Percentiles rank a stretch among this genome's conserved stretches.
These are phyloP conservation scores for Sericinus montela DNA, from an alignment of 2,888 invertebrate genomes.

Conservation along the genomic window DNA sequence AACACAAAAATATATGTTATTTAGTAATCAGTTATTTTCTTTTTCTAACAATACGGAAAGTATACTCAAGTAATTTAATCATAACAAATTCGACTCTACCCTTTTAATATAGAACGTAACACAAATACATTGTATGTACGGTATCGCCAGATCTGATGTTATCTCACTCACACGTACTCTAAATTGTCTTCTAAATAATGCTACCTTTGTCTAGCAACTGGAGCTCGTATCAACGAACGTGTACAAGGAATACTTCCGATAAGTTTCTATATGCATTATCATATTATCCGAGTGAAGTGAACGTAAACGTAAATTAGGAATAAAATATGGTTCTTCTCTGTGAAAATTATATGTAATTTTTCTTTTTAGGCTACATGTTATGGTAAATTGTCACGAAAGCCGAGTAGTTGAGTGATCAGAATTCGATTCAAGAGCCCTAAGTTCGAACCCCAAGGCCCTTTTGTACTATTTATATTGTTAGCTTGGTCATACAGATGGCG, in stretches of 20 bases:
- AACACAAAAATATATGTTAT: background rate
- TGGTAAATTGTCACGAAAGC: too few species aligned
- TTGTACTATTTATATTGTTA: too few species aligned
- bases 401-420: too few species aligned
- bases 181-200: constrained; percentile 14
- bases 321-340: constrained; percentile 11
- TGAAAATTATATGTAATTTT: constrained; percentile 9
- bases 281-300: constrained; percentile 15
- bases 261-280: constrained; percentile 19
- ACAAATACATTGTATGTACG: constrained; percentile 18
- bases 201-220: constrained; percentile 17
- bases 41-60: background rate
- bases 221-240: constrained; percentile 5
- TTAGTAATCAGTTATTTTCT: background rate
- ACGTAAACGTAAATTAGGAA: constrained; percentile 19
- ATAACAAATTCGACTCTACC: constrained; percentile 23
- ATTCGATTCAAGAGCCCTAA: too few species aligned
- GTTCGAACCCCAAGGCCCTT: too few species aligned
- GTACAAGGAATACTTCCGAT: constrained; percentile 13
- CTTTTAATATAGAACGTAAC: constrained; percentile 21
- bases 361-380: too few species aligned
- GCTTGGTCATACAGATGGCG: too few species aligned
- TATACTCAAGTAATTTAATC: constrained; percentile 3
- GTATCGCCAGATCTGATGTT: constrained; percentile 18
- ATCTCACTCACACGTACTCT: constrained; percentile 16